phyloP scores from a whole-genome alignment of 2,797 vertebrate species.

The Fratercula arctica region DNA sequence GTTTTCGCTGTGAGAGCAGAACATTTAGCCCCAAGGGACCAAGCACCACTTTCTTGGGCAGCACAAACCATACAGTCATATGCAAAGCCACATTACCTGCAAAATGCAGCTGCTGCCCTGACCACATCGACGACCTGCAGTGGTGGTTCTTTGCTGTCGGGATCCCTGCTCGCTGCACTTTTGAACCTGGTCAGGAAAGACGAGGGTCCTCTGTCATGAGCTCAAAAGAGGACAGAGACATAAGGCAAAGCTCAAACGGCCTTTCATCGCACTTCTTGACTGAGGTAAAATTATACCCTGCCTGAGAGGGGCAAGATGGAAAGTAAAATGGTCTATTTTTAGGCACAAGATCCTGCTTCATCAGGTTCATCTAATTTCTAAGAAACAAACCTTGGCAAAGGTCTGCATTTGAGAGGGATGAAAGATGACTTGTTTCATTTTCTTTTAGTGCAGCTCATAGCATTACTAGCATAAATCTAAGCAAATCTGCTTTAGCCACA shows the following conservation, averaged over 20 bases:
- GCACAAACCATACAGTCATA: neutral
- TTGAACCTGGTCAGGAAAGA: neutral
- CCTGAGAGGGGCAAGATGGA: neutral
- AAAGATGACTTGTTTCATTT: slow-evolving; percentile 33
- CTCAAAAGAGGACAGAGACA: neutral
- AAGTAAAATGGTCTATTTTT: slow-evolving; percentile 42
- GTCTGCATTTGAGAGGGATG: neutral
- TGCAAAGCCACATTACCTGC: neutral
- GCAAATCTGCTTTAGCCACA: slow-evolving; percentile 16
- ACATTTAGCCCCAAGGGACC: neutral
- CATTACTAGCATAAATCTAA: slow-evolving; percentile 6
- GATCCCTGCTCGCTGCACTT: neutral
- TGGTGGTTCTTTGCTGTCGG: neutral
- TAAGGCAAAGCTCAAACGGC: neutral
- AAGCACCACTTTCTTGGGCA: neutral
- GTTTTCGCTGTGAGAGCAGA: neutral
- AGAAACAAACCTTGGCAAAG: slow-evolving; percentile 42
- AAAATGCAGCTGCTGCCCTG: slow-evolving; percentile 10
- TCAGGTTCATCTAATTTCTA: slow-evolving; percentile 44
- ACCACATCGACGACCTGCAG: neutral
- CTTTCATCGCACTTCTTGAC: slow-evolving; percentile 24
- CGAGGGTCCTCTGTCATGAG: neutral
- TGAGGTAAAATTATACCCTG: slow-evolving; percentile 17
- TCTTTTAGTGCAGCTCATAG: slow-evolving; percentile 13
- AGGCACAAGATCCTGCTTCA: slow-evolving; percentile 22